Evolutionary conservation across 1,140 invertebrate species (phyloP), one percentile per base, ranked within the genome.

Genomic region (Hylaeus volcanicus): DNA sequence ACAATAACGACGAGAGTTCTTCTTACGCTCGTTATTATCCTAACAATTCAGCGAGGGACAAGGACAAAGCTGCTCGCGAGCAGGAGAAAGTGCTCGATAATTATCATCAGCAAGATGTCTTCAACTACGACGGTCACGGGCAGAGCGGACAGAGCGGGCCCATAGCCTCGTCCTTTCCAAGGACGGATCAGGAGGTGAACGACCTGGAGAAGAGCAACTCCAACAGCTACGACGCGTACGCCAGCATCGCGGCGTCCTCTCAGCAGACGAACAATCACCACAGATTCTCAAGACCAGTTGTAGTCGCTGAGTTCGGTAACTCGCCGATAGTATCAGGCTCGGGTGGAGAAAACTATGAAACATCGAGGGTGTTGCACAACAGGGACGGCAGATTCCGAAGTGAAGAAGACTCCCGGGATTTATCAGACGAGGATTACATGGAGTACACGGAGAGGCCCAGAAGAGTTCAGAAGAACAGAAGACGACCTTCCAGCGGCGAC

Each of bases 381-480:
- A 82, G 68, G 2, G 65, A 80, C 3, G 77, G 73, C 6, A 88
- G 68, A 5, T 89, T 87, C 61, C 88, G 87, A 5, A 85, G 89
- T 64, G 91, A 92, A 45, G 85, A 91, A 5, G 87, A 90, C 56
- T 90, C 88, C 0, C 87, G 83, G 45, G 90, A 91, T 68, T 65
- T 72, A 60, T 92, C 90, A 0, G 87, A 91, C 0, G 91, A 93
- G 6, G 92, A 93, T 70, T 93, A 92, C 78, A 64, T 75, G 0
- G 93, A 93, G 14, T 88, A 90, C 2, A 89, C 90, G 0, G 90
- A 91, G 55, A 89, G 88, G 63, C 88, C 91, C 0, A 86, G 83
- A 66, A 88, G 88, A 74, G 12, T 89, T 11, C 87, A 91, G 1
- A 93, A 93, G 45, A 89, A 3, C 53, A 81, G 90, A 71, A 89